phyloP scores from a whole-genome alignment of 2,888 invertebrate species.

The Scaptomyza flava region DNA sequence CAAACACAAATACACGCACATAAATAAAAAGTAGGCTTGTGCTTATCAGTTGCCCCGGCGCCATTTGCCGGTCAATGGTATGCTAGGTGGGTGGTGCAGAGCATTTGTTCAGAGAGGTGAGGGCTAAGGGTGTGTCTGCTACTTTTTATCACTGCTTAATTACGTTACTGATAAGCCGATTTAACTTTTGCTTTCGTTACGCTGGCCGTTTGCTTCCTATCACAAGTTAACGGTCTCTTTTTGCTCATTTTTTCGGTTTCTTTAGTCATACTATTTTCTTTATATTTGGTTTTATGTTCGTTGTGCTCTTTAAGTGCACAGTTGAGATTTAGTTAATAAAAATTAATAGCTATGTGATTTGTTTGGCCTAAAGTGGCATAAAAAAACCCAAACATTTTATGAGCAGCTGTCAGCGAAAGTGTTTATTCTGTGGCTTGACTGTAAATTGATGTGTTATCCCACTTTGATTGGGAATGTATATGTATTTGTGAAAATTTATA shows the following conservation, averaged over 20 bases:
- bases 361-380: conserved; percentile 55
- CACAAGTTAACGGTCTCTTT: conserved; percentile 47
- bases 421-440: conserved; percentile 41
- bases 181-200: conserved; percentile 53
- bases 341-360: conserved; percentile 73
- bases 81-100: conserved; percentile 12
- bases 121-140: conserved; percentile 34
- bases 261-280: neutral
- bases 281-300: conserved; percentile 25
- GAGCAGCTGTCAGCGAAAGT: conserved; percentile 35
- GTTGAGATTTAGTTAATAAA: conserved; percentile 74
- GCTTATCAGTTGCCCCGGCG: conserved; percentile 57
- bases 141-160: conserved; percentile 75
- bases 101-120: neutral
- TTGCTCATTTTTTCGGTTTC: conserved; percentile 1
- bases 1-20: conserved; percentile 1
- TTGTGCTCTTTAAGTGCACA: conserved; percentile 50
- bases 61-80: conserved; percentile 37
- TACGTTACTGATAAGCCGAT: conserved; percentile 75
- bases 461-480: conserved; percentile 16
- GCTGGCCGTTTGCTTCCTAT: conserved; percentile 47
- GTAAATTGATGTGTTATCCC: conserved; percentile 47
- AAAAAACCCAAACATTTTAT: conserved; percentile 37
- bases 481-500: neutral
- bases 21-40: conserved; percentile 36